phyloP scores from a whole-genome alignment of 1,140 invertebrate genomes.

The Nephotettix cincticeps region DNA sequence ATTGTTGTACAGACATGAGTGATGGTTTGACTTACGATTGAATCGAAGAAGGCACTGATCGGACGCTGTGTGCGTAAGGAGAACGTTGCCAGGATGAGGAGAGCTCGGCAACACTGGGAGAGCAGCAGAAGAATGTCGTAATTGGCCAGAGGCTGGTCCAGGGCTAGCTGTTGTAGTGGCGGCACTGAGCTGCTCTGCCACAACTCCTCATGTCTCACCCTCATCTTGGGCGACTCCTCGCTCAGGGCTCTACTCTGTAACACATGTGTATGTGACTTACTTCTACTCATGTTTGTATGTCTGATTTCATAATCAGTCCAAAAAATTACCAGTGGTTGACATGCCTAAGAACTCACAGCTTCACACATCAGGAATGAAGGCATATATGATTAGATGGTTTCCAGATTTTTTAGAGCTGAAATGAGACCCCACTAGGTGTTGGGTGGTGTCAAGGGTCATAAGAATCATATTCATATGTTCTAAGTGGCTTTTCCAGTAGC shows the following conservation, averaged over 20 bases:
- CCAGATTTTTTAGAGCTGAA: too few species aligned
- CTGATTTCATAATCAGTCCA: too few species aligned
- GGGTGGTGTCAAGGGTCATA: too few species aligned
- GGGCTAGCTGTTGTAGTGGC: conserved; percentile 68
- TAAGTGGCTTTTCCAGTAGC: too few species aligned
- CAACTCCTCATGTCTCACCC: conserved; percentile 60
- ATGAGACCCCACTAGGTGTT: too few species aligned
- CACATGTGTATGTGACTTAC: too few species aligned
- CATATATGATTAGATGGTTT: too few species aligned
- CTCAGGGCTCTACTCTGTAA: conserved; percentile 44
- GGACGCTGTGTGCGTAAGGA: conserved; percentile 72
- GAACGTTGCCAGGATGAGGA: conserved; percentile 78
- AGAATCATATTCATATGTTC: too few species aligned
- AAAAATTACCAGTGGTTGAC: too few species aligned
- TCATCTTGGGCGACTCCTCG: conserved; percentile 47
- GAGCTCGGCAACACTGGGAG: conserved; percentile 54
- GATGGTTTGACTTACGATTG: conserved; percentile 53
- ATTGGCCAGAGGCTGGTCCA: conserved; percentile 71
- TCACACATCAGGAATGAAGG: too few species aligned
- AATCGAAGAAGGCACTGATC: conserved; percentile 74
- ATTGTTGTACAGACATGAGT: conserved; percentile 33
- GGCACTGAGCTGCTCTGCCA: conserved; percentile 59
- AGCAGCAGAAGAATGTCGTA: conserved; percentile 68
- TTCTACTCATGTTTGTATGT: too few species aligned
- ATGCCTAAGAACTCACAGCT: too few species aligned